Base-by-base conservation (phyloP, 2,888 invertebrate species). In the Xestia rhomboidea region DNA sequence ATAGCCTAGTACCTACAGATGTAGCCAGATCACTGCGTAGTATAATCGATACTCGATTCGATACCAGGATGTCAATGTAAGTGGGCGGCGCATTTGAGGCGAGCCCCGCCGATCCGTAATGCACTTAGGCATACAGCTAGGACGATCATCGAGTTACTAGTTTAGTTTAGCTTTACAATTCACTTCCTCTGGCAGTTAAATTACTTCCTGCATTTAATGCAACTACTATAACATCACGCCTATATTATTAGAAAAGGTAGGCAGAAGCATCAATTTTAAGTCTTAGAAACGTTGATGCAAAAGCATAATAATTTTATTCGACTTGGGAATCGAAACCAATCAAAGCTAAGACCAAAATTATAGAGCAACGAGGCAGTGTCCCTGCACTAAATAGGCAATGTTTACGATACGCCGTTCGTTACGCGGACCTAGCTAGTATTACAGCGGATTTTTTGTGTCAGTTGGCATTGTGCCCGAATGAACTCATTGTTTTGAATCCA, bases 401-500 rank as follows among this genome's bases (percentile, higher is more conserved):
- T 72, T 75, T 82, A 78, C 72, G 41, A 24, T 18, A 64, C 41
- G 18, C n/a, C n/a, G 62, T 30, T 34, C 18, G 54, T 27, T 38
- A 8, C 54, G 15, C 51, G 57, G 74, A 63, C 64, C 73, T 80
- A 74, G 81, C 51, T 77, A 64, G 30, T 76, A 67, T 87, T 78
- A 78, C 63, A 69, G 41, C 41, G 46, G 41, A 38, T 75, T 76
- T 80, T 78, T 81, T 44, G 72, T 81, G 76, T 78, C 73, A 72
- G 13, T 78, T 88, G 87, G 87, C 87, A 74, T 18, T 30, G 24
- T 78, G 87, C 87, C 88, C 78, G 77, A 62, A 66, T 63, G 46
- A 76, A 68, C 71, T 70, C 79, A 87, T 86, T 84, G 81, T 84
- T 82, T 73, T 75, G 68, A 78, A 74, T 49, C 70, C 64, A 73